These are phyloP conservation scores for Lumbricus terrestris DNA, from an alignment of 2,888 invertebrate species.

Conservation along the genomic window DNA sequence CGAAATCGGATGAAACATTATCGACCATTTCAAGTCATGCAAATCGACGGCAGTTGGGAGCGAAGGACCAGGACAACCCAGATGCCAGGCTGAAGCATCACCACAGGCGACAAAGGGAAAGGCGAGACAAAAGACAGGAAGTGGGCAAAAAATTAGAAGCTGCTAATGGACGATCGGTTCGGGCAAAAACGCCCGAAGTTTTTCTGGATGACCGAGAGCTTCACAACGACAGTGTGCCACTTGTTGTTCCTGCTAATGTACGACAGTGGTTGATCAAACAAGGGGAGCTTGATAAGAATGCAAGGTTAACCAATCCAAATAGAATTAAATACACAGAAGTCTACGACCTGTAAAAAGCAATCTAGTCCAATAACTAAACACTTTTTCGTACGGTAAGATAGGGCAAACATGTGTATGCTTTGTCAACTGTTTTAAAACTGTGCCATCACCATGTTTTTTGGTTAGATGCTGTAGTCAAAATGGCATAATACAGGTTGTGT, in stretches of 20 bases:
- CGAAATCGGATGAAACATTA: slow-evolving; percentile 38
- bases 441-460: not conserved
- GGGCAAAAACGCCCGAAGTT: not conserved
- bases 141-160: slow-evolving; percentile 8
- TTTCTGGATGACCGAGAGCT: not conserved
- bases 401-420: too few relatives aligned
- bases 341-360: slow-evolving; percentile 6
- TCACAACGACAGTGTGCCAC: not conserved
- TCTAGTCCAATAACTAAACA: not conserved
- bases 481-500: not conserved
- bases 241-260: slow-evolving; percentile 7
- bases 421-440: not conserved
- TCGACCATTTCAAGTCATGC: slow-evolving; percentile 35
- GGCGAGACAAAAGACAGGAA: not conserved
- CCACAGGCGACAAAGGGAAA: not conserved
- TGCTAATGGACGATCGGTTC: not conserved
- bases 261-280: slow-evolving; percentile 6
- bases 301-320: not conserved
- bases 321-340: slow-evolving; percentile 10
- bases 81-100: not conserved
- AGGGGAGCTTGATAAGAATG: not conserved
- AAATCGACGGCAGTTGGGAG: slow-evolving; percentile 8
- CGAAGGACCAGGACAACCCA: not conserved
- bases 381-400: not conserved
- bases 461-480: not conserved